phyloP scores from a whole-genome alignment of 1,140 invertebrate species.

The Bradynema listronoti region DNA sequence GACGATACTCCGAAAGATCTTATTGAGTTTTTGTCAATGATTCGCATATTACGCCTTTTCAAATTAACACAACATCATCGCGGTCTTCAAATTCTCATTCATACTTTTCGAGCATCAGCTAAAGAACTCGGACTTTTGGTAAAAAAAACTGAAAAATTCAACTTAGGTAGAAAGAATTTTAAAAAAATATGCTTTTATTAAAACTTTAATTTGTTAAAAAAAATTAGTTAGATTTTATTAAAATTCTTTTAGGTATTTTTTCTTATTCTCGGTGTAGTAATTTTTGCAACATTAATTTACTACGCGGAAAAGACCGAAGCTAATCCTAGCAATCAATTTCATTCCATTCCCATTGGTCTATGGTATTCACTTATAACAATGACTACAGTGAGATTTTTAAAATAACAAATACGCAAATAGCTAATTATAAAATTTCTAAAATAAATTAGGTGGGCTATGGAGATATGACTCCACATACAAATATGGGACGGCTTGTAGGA shows the following conservation, averaged over 20 bases:
- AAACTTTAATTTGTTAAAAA: not conserved
- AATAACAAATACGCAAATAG: constrained; percentile 65
- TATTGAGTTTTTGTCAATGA: constrained; percentile 62
- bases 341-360: constrained; percentile 59
- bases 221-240: constrained; percentile 66
- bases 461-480: constrained; percentile 44
- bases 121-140: constrained; percentile 4
- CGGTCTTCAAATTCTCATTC: constrained; percentile 94
- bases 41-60: constrained; percentile 95
- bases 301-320: constrained; percentile 90
- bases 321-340: constrained; percentile 67
- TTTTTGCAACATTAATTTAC: constrained; percentile 97
- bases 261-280: constrained; percentile 66
- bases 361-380: constrained; percentile 60
- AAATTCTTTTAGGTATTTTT: constrained; percentile 90
- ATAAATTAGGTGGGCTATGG: constrained; percentile 64
- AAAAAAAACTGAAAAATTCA: not conserved
- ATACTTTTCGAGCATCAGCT: constrained; percentile 70
- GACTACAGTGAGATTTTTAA: constrained; percentile 58
- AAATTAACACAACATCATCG: constrained; percentile 92
- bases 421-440: constrained; percentile 62
- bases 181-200: constrained; percentile 60
- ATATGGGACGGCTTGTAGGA: constrained; percentile 72
- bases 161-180: constrained; percentile 5
- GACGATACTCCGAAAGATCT: not conserved